Evolutionary conservation across 2,888 invertebrate genomes (phyloP).

Genomic region (Diaperis boleti): DNA sequence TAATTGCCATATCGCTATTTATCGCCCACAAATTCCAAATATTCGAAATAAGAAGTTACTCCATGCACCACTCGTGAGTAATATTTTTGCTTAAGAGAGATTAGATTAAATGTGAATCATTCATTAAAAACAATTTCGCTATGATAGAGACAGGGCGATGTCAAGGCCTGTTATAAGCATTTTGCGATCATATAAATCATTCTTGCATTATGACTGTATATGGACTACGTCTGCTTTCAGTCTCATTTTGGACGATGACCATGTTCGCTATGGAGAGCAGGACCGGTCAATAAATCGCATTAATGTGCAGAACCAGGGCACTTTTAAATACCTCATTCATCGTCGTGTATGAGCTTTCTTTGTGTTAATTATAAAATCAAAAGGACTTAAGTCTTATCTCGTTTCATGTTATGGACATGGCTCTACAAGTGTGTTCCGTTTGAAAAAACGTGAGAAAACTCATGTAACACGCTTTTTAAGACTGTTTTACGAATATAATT

Average conservation of each 20-base stretch:
- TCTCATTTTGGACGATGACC: slow-evolving; percentile 6
- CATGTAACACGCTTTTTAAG: too few relatives aligned
- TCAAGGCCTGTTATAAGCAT: slow-evolving; percentile 22
- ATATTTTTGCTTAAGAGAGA: slow-evolving; percentile 3
- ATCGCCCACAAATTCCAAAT: neutral
- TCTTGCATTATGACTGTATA: slow-evolving; percentile 21
- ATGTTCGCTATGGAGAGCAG: neutral
- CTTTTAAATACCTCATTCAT: too few relatives aligned
- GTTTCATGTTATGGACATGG: neutral
- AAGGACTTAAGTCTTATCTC: neutral
- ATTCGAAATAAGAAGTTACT: neutral
- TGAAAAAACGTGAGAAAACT: neutral
- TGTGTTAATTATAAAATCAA: slow-evolving; percentile 3
- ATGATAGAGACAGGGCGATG: slow-evolving; percentile 27
- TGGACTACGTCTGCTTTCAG: slow-evolving; percentile 12
- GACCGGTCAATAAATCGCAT: slow-evolving; percentile 3
- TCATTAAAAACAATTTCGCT: slow-evolving; percentile 31
- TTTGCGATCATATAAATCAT: slow-evolving; percentile 20
- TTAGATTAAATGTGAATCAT: slow-evolving; percentile 24
- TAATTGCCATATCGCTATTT: neutral
- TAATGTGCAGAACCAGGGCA: slow-evolving; percentile 1
- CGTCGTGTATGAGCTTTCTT: neutral
- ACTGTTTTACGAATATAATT: too few relatives aligned
- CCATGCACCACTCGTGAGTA: neutral
- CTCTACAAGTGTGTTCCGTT: neutral